Evolutionary conservation across 2,888 invertebrate species (phyloP).

Genomic region (Drosophila kokeensis): DNA sequence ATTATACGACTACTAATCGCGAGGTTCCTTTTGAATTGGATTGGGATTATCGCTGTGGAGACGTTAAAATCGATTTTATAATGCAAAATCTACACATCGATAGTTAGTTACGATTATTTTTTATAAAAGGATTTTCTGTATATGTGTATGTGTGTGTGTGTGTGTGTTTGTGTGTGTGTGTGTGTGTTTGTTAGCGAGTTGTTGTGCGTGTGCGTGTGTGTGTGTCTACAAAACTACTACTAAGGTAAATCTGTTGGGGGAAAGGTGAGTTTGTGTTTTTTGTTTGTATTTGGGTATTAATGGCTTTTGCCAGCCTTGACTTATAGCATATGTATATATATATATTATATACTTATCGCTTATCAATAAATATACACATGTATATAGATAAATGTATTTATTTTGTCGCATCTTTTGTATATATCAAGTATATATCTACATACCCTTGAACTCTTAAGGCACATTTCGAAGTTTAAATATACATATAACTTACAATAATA

Average conservation of each 20-base stretch:
- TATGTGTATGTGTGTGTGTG: slow-evolving; percentile 6
- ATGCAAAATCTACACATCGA: slow-evolving; percentile 63
- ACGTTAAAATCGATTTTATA: slow-evolving; percentile 14
- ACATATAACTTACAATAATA: slow-evolving; percentile 55
- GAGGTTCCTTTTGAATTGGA: slow-evolving; percentile 20
- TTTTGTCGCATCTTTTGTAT: slow-evolving; percentile 37
- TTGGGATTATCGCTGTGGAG: slow-evolving; percentile 15
- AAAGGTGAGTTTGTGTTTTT: slow-evolving; percentile 19
- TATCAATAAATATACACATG: slow-evolving; percentile 50
- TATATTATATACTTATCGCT: slow-evolving; percentile 42
- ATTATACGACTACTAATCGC: slow-evolving; percentile 53
- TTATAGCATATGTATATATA: slow-evolving; percentile 37
- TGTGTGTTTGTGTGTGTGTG: background rate
- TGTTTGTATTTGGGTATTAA: slow-evolving; percentile 26
- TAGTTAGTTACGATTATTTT: slow-evolving; percentile 31
- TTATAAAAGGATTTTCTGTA: slow-evolving; percentile 1
- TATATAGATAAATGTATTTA: slow-evolving; percentile 29
- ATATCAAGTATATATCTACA: slow-evolving; percentile 33
- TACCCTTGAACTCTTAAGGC: slow-evolving; percentile 74
- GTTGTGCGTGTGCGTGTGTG: slow-evolving; percentile 40
- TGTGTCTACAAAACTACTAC: slow-evolving; percentile 75
- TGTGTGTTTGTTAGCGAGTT: slow-evolving; percentile 10
- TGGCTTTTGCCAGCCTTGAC: slow-evolving; percentile 42
- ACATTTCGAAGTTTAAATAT: slow-evolving; percentile 69
- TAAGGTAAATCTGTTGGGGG: slow-evolving; percentile 63